A percentile compares a stretch with the other conserved stretches of the same genome.
phyloP scores from a whole-genome alignment of 2,113 vertebrate species.

The Motacilla tschutschensis region DNA sequence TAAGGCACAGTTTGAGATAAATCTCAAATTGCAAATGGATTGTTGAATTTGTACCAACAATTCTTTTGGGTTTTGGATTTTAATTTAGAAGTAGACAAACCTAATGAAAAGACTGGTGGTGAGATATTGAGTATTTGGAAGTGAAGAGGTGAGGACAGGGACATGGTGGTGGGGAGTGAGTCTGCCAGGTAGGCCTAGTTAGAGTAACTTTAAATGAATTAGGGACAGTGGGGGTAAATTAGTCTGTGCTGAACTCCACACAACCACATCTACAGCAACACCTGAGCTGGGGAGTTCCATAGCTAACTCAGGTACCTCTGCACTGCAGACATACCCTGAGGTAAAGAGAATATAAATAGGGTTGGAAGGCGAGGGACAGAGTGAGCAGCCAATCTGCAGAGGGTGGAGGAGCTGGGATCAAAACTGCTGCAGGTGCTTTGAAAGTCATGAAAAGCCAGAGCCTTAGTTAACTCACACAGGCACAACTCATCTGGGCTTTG shows the following conservation, averaged over 20 bases:
- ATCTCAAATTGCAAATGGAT: neutral
- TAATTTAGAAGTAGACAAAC: neutral
- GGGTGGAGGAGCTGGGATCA: constrained; percentile 13
- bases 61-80: neutral
- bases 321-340: neutral
- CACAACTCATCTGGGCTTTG: constrained; percentile 9
- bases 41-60: neutral
- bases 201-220: neutral
- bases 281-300: neutral
- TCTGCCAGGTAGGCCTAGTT: neutral
- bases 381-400: neutral
- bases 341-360: constrained; percentile 39
- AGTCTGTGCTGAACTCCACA: neutral
- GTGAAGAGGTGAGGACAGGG: neutral
- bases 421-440: neutral
- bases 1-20: neutral
- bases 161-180: neutral
- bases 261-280: neutral
- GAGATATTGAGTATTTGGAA: neutral
- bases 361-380: neutral
- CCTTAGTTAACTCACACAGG: constrained; percentile 2
- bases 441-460: constrained; percentile 36
- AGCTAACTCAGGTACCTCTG: neutral
- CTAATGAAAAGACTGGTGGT: neutral
- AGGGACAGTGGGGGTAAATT: neutral